Conservation (phyloP, 2,888 invertebrate species). For the Xiphydria camelus region DNA sequence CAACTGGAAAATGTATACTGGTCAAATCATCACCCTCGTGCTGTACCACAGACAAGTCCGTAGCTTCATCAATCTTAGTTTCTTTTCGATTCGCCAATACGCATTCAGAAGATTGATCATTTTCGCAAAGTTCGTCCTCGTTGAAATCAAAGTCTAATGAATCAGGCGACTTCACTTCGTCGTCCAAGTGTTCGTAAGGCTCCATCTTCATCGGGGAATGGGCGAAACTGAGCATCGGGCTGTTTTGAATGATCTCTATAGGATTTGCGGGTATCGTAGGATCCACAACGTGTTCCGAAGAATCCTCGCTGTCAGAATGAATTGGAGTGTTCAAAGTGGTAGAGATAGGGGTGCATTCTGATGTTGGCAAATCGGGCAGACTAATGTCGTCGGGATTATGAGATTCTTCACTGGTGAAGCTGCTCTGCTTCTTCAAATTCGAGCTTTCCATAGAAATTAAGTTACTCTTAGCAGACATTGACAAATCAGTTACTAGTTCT, state of each 20-base stretch:
- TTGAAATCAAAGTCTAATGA: slow-evolving; percentile 41
- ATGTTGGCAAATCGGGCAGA: slow-evolving; percentile 50
- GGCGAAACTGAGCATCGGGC: slow-evolving; percentile 51
- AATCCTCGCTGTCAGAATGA: slow-evolving; percentile 53
- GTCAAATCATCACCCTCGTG: neutral
- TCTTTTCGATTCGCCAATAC: too few relatives aligned
- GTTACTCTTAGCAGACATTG: too few relatives aligned
- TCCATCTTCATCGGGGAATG: slow-evolving; percentile 46
- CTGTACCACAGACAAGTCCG: neutral
- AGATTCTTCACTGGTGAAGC: slow-evolving; percentile 44
- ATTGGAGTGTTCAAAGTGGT: slow-evolving; percentile 54
- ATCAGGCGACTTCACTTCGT: slow-evolving; percentile 25
- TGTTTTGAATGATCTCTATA: slow-evolving; percentile 50
- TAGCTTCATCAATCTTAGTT: neutral
- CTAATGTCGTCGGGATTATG: slow-evolving; percentile 53
- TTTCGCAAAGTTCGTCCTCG: slow-evolving; percentile 11
- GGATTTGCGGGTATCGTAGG: slow-evolving; percentile 41
- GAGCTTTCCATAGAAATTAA: too few relatives aligned
- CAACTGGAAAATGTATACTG: neutral
- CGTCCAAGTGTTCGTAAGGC: slow-evolving; percentile 38
- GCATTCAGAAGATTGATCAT: too few relatives aligned
- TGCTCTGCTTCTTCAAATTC: slow-evolving; percentile 38
- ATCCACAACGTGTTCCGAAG: slow-evolving; percentile 35
- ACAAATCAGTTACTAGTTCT: too few relatives aligned
- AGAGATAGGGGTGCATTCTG: slow-evolving; percentile 51